These are phyloP conservation scores for Anthopleura xanthogrammica DNA, from an alignment of 92 coral and sea anemone species.

Conservation along the genomic window DNA sequence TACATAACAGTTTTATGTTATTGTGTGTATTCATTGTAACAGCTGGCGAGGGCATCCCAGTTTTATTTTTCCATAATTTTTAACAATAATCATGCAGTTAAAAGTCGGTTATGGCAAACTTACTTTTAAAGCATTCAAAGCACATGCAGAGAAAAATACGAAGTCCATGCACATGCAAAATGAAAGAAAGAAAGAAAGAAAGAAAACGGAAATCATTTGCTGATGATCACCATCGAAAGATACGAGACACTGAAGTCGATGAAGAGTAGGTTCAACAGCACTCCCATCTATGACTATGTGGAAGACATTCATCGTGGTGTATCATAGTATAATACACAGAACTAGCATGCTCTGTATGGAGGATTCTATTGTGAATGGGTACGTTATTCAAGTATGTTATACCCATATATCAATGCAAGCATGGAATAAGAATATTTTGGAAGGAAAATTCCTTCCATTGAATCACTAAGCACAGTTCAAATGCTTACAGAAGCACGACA, in stretches of 20 bases:
- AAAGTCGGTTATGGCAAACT: not conserved
- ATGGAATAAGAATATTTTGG: not conserved
- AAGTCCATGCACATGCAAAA: constrained; percentile 1
- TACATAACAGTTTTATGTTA: no score
- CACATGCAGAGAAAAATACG: constrained; percentile 5
- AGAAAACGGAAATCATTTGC: not conserved
- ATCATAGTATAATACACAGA: not conserved
- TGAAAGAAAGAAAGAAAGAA: not conserved
- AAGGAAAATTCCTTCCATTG: not conserved
- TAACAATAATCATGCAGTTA: no score
- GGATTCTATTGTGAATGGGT: not conserved
- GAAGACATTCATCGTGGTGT: not conserved
- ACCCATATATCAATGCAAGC: not conserved
- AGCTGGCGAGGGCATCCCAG: no score
- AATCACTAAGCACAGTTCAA: not conserved
- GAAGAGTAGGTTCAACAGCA: no score
- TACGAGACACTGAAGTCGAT: not conserved
- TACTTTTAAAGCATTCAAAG: not conserved
- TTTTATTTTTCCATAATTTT: no score
- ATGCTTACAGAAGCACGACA: not conserved
- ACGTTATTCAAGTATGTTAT: not conserved
- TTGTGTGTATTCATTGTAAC: no score
- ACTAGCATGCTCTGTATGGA: not conserved
- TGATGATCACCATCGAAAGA: not conserved
- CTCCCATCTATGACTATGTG: no score